Evolutionary conservation across 2,888 invertebrate genomes (phyloP).

Genomic region (Epistrophella euchroma): DNA sequence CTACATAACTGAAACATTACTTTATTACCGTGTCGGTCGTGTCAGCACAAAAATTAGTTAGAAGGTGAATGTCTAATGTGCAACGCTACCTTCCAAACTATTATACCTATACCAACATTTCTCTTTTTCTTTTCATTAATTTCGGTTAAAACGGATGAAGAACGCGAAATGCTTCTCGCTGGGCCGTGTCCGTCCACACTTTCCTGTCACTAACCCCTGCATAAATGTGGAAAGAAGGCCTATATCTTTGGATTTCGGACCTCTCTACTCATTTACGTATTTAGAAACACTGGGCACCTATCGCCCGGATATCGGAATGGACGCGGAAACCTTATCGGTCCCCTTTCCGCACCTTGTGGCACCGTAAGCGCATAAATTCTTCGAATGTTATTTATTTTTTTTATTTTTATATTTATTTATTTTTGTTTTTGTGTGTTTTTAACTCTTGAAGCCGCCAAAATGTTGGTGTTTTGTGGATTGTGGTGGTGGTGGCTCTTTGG

Average conservation of each 20-base stretch:
- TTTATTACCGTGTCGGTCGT: too few species aligned
- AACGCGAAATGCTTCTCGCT: conserved; percentile 68
- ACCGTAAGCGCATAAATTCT: conserved; percentile 74
- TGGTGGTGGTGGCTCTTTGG: conserved; percentile 59
- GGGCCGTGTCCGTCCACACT: conserved; percentile 67
- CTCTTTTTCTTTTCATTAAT: conserved; percentile 69
- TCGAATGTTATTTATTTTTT: conserved; percentile 59
- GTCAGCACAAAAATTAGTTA: not conserved
- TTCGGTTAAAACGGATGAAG: conserved; percentile 66
- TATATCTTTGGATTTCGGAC: conserved; percentile 41
- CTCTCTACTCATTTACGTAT: conserved; percentile 69
- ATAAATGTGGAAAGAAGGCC: conserved; percentile 33
- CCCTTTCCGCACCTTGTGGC: conserved; percentile 66
- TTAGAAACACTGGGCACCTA: conserved; percentile 51
- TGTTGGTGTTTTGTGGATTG: conserved; percentile 61
- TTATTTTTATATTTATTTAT: conserved; percentile 34
- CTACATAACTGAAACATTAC: too few species aligned
- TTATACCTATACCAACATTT: conserved; percentile 29
- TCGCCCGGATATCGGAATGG: conserved; percentile 74
- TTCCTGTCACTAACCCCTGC: conserved; percentile 58
- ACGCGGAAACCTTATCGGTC: conserved; percentile 70
- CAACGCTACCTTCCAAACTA: conserved; percentile 4
- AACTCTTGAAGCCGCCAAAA: conserved; percentile 69
- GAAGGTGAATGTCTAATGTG: not conserved
- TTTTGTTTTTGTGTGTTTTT: conserved; percentile 22